These are phyloP conservation scores for Agrenia bidenticulata DNA, from an alignment of 2,888 invertebrate genomes.

Conservation along the genomic window DNA sequence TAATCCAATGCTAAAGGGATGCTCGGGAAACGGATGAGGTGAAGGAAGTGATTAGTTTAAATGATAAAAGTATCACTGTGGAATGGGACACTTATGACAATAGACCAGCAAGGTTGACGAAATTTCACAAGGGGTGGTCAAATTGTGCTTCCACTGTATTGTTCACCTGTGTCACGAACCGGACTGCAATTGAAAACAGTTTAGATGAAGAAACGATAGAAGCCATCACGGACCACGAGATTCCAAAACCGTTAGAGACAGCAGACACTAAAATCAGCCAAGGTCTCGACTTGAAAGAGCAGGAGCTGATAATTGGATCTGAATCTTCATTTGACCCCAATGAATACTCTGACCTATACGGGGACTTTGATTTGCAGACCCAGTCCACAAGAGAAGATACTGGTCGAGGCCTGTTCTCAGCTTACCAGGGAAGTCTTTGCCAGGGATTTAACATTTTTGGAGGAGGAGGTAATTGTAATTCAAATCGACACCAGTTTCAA, in stretches of 20 bases:
- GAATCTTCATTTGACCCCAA: not conserved
- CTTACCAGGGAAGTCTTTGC: not conserved
- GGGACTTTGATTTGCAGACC: not conserved
- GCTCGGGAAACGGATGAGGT: not conserved
- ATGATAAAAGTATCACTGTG: not conserved
- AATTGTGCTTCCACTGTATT: not conserved
- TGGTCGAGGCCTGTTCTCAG: no score
- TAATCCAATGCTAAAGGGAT: not conserved
- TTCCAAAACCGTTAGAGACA: no score
- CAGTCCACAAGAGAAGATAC: not conserved
- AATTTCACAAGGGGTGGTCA: slow-evolving; percentile 1
- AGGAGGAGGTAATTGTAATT: not conserved
- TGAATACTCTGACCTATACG: not conserved
- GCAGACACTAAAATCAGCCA: no score
- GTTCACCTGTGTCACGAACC: not conserved
- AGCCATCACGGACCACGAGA: not conserved
- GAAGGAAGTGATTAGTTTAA: not conserved
- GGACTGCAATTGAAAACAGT: not conserved
- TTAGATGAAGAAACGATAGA: not conserved
- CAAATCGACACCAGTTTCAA: no score
- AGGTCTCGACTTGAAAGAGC: no score
- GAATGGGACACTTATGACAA: slow-evolving; percentile 12
- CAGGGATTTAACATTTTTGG: not conserved
- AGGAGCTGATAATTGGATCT: not conserved
- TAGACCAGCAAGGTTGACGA: not conserved